Evolutionary conservation across 2,888 invertebrate species (phyloP).

Genomic region (Mechanitis messenoides): DNA sequence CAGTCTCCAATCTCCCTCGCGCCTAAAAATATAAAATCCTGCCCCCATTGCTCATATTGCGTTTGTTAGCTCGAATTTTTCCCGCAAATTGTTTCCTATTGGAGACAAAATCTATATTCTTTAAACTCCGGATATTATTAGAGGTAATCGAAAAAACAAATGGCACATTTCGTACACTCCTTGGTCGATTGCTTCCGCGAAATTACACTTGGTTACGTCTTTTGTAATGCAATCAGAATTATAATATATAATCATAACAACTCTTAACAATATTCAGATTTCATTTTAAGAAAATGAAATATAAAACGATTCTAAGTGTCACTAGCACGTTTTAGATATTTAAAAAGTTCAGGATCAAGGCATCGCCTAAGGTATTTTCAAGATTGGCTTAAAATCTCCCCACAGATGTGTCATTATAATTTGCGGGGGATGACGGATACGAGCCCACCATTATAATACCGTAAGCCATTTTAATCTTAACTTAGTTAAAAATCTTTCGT

Average conservation of each 20-base stretch:
- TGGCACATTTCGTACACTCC: conserved; percentile 48
- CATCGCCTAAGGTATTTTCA: conserved; percentile 52
- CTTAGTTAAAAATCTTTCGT: conserved; percentile 76
- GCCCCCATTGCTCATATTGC: conserved; percentile 67
- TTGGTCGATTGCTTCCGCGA: neutral
- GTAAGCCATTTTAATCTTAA: conserved; percentile 76
- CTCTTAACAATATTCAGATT: neutral
- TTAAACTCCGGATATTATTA: conserved; percentile 56
- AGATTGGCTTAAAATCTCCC: conserved; percentile 73
- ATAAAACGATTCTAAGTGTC: neutral
- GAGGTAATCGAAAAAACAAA: conserved; percentile 53
- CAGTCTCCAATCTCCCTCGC: conserved; percentile 66
- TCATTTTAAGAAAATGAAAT: neutral
- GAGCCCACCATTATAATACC: conserved; percentile 66
- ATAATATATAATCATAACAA: neutral
- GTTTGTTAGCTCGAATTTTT: conserved; percentile 63
- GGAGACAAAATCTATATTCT: conserved; percentile 62
- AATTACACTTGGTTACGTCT: conserved; percentile 29
- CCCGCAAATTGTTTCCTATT: conserved; percentile 66
- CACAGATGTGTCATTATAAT: conserved; percentile 74
- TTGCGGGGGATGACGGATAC: conserved; percentile 73
- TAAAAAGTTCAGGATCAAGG: conserved; percentile 15
- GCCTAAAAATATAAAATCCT: conserved; percentile 58
- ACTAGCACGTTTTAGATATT: conserved; percentile 8
- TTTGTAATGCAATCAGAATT: neutral